phyloP scores from a whole-genome alignment of 2,888 invertebrate genomes.

The Rhopalosiphum nymphaeae region DNA sequence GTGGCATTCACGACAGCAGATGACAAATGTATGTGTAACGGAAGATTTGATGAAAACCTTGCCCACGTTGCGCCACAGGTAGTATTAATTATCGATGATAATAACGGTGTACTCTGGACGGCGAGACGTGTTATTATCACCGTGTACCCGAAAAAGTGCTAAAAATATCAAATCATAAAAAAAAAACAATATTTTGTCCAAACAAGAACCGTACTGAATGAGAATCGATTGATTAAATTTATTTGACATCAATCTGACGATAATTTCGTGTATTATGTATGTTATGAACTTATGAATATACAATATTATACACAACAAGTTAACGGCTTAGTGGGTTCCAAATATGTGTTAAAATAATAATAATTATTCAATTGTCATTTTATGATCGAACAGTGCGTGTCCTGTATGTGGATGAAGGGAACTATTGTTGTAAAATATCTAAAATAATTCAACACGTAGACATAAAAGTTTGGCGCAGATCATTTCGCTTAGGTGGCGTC shows the following conservation, averaged over 20 bases:
- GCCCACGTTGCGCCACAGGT: neutral
- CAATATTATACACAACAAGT: neutral
- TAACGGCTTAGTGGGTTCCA: neutral
- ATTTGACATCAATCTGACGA: neutral
- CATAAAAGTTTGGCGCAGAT: constrained; percentile 33
- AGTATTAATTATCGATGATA: neutral
- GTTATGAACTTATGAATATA: neutral
- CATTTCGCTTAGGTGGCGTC: constrained; percentile 58
- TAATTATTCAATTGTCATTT: neutral
- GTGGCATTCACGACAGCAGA: neutral
- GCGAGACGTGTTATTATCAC: neutral
- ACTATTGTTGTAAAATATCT: constrained; percentile 10
- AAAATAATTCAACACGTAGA: constrained; percentile 39
- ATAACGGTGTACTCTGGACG: neutral
- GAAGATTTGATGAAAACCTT: neutral
- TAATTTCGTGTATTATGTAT: neutral
- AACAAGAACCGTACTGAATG: neutral
- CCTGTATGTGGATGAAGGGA: neutral
- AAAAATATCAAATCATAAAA: neutral
- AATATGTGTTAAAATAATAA: neutral
- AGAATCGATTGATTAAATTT: neutral
- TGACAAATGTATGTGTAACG: neutral
- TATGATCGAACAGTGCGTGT: neutral
- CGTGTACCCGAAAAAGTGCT: neutral
- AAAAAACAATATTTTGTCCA: neutral